A percentile compares a stretch with the other conserved stretches of the same genome.
phyloP scores from a whole-genome alignment of 1,140 invertebrate species.

The Drosophila ogumai region DNA sequence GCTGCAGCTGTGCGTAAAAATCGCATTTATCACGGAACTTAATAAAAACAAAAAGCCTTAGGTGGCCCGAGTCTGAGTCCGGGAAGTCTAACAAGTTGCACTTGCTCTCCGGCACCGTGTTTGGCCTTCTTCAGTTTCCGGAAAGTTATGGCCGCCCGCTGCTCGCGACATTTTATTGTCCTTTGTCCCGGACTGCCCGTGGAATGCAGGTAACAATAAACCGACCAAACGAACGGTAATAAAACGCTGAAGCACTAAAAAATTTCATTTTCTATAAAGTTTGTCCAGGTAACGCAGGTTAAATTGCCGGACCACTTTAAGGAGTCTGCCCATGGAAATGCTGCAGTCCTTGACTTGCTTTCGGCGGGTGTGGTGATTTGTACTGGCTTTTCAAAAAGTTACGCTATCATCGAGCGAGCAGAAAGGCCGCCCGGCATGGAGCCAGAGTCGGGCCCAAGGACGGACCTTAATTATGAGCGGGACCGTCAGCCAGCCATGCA shows the following conservation, averaged over 20 bases:
- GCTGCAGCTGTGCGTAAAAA: conserved; percentile 65
- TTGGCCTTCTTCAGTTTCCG: conserved; percentile 40
- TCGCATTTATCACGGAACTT: conserved; percentile 68
- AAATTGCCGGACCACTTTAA: conserved; percentile 34
- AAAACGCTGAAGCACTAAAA: conserved; percentile 48
- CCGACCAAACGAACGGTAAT: conserved; percentile 25
- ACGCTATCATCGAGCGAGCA: conserved; percentile 43
- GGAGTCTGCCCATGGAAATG: conserved; percentile 15
- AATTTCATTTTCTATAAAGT: conserved; percentile 50
- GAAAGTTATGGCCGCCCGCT: conserved; percentile 39
- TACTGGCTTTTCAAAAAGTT: conserved; percentile 54
- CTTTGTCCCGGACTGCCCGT: conserved; percentile 23
- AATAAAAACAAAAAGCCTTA: conserved; percentile 48
- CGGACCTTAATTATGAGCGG: conserved; percentile 69
- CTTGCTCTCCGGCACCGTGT: conserved; percentile 15
- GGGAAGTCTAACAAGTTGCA: conserved; percentile 66
- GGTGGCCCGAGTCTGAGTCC: background rate
- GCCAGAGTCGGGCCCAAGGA: conserved; percentile 45
- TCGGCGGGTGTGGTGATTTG: conserved; percentile 24
- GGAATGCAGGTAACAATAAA: conserved; percentile 48
- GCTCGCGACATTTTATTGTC: conserved; percentile 61
- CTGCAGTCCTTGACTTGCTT: conserved; percentile 65
- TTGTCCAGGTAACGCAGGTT: conserved; percentile 24
- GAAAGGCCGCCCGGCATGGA: background rate
- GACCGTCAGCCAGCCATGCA: conserved; percentile 27